Evolutionary conservation across 2,113 vertebrate species (phyloP).

Genomic region (Pampusana beccarii): DNA sequence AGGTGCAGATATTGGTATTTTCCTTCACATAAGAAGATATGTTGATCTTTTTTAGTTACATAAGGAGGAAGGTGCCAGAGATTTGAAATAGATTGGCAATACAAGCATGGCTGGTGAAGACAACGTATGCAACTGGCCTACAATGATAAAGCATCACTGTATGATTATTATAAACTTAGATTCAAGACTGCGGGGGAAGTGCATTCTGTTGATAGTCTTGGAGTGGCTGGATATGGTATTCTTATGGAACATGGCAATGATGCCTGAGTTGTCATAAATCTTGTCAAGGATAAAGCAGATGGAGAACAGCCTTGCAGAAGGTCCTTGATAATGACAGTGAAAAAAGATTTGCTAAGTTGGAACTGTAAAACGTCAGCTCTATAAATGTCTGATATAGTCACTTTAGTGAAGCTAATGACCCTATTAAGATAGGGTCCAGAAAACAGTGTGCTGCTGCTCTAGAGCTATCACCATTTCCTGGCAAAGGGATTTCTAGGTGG

Average conservation of each 20-base stretch:
- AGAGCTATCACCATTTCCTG: not conserved
- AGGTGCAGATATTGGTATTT: not conserved
- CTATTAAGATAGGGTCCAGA: not conserved
- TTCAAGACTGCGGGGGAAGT: not conserved
- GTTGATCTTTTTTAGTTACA: not conserved
- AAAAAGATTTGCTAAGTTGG: conserved; percentile 1
- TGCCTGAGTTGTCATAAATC: not conserved
- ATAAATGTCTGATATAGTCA: not conserved
- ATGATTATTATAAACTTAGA: not conserved
- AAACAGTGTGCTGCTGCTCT: not conserved
- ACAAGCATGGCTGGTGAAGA: not conserved
- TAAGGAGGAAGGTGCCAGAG: not conserved
- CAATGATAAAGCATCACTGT: not conserved
- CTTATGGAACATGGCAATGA: not conserved
- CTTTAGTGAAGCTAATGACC: not conserved
- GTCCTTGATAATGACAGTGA: not conserved
- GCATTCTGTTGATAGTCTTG: conserved; percentile 14
- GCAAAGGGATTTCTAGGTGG: not conserved
- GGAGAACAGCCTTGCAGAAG: conserved; percentile 18
- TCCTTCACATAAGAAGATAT: not conserved
- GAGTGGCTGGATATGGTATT: not conserved
- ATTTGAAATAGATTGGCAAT: not conserved
- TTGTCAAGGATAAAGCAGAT: conserved; percentile 33
- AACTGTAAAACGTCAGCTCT: not conserved
- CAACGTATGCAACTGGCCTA: not conserved